These are phyloP conservation scores for Montipora sp. DNA, from an alignment of 64 coral and sea anemone genomes.

Conservation along the genomic window DNA sequence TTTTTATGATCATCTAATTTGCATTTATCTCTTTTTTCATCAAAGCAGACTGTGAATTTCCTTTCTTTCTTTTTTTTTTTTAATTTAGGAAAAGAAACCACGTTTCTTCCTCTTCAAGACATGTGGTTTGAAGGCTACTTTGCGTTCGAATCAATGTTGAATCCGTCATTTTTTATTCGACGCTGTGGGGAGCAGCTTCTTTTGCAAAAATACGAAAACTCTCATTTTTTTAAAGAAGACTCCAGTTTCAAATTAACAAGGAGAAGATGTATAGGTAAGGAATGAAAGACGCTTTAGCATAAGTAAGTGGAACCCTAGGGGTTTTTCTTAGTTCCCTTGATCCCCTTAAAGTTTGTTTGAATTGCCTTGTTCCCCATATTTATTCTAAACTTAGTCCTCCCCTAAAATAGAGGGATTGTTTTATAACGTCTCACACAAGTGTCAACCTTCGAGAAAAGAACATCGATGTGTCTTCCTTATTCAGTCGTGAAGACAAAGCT, in stretches of 20 bases:
- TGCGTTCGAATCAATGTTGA: slow-evolving; percentile 84
- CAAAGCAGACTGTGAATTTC: background rate
- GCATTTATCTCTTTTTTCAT: background rate
- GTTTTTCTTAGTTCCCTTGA: too few species aligned
- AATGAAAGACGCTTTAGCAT: background rate
- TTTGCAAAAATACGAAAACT: slow-evolving; percentile 93
- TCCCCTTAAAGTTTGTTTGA: too few species aligned
- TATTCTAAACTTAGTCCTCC: too few species aligned
- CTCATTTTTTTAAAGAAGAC: slow-evolving; percentile 91
- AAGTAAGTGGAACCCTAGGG: too few species aligned
- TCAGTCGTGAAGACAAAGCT: too few species aligned
- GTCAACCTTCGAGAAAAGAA: too few species aligned
- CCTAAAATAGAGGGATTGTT: too few species aligned
- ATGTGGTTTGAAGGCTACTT: slow-evolving; percentile 95
- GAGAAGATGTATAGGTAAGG: slow-evolving; percentile 82
- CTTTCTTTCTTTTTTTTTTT: background rate
- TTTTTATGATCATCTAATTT: too few species aligned
- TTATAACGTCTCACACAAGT: too few species aligned
- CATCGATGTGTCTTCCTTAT: too few species aligned
- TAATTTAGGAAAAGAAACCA: slow-evolving; percentile 79
- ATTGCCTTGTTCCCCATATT: too few species aligned
- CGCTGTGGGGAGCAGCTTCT: slow-evolving; percentile 78
- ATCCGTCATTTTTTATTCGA: slow-evolving; percentile 84
- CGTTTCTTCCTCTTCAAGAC: slow-evolving; percentile 86
- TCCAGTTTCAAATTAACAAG: slow-evolving; percentile 86